Conservation (phyloP, 2,113 vertebrate species). For the Lepisosteus oculatus region DNA sequence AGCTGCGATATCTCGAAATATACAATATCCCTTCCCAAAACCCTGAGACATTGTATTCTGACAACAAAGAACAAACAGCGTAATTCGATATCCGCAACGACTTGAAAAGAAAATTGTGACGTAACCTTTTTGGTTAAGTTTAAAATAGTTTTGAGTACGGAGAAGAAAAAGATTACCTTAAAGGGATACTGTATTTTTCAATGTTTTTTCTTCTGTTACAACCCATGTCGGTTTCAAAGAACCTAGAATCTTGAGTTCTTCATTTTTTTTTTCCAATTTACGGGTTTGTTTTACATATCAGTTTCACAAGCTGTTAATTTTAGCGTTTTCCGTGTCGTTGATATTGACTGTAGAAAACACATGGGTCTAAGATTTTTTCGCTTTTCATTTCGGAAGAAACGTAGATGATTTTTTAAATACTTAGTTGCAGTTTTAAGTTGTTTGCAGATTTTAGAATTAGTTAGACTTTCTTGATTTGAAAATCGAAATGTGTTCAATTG, state of each 20-base stretch:
- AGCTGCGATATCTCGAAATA: constrained; percentile 62
- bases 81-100: background rate
- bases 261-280: constrained; percentile 66
- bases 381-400: constrained; percentile 66
- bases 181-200: constrained; percentile 64
- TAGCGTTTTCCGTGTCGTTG: constrained; percentile 74
- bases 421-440: constrained; percentile 82
- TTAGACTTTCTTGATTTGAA: constrained; percentile 75
- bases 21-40: constrained; percentile 63
- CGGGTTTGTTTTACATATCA: constrained; percentile 74
- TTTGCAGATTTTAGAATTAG: constrained; percentile 85
- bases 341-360: constrained; percentile 74
- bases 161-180: constrained; percentile 50
- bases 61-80: constrained; percentile 36
- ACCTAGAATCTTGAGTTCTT: constrained; percentile 38
- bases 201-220: constrained; percentile 70
- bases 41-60: constrained; percentile 62
- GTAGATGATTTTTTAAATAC: constrained; percentile 56
- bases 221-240: constrained; percentile 68
- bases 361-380: constrained; percentile 70
- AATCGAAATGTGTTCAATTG: constrained; percentile 81
- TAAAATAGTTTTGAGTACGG: constrained; percentile 20
- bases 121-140: constrained; percentile 44
- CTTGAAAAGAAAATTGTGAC: background rate
- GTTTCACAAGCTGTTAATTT: constrained; percentile 69